Base-by-base conservation (phyloP, 2,888 invertebrate species). In the Xestia rhomboidea region DNA sequence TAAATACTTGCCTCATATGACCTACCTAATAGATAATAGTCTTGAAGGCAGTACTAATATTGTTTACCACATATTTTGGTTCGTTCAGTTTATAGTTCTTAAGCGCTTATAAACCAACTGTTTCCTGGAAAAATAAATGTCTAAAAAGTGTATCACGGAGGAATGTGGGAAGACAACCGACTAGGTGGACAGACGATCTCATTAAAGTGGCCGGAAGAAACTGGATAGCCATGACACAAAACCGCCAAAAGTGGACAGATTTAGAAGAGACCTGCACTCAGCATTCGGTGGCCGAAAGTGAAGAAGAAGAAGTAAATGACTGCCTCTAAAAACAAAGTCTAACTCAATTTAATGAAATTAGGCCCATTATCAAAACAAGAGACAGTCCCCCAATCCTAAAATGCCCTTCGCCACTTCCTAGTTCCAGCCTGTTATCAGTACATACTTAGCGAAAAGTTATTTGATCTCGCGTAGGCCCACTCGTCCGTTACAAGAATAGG, bases 381-480 rank as follows among this genome's bases (percentile, higher is more conserved):
- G 30, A 30, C 30, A 8, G 30, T 18, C 5, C 4, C 30, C 18
- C 30, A 10, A 30, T 8, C 4, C 30, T 21, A 30, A 60, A 60
- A 18, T 60, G 21, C 30, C 60, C 21, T 21, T 10, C 4, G 21
- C 3, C 30, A 30, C 60, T 30, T 30, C 21, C 6, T 60, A 10
- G 30, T 30, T 30, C 18, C 60, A 30, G 60, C 18, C 8, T 30
- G 41, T 64, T 64, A 72, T 54, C 44, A 49, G 62, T n/a, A 6
- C 13, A n/a, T 4, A n/a, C n/a, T n/a, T n/a, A 54, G 24, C 64
- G 72, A 76, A 27, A 10, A 46, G 24, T 34, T 54, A 44, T 67
- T 30, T 72, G 41, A 84, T 78, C 66, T 71, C 21, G 4, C 62
- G 38, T 7, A 68, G 21, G n/a, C n/a, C 18, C 57, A 11, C 60